Conservation (phyloP, 64 coral and sea anemone genomes). For the Stylophora pistillata region DNA sequence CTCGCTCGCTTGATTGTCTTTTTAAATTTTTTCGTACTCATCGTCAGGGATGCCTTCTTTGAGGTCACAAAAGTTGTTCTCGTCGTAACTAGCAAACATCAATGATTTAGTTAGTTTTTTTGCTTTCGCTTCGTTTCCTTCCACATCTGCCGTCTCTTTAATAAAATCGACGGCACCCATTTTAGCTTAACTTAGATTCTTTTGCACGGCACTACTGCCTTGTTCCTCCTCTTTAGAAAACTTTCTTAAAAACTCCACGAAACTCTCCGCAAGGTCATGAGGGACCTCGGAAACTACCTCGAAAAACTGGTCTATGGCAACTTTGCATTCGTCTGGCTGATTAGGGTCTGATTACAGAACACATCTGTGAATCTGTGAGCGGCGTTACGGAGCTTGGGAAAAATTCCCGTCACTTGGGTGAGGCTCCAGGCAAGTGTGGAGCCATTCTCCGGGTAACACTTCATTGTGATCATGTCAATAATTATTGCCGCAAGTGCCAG, state of each 20-base stretch:
- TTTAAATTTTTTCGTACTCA: conserved; percentile 24
- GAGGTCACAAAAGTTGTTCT: conserved; percentile 41
- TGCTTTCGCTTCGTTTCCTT: neutral
- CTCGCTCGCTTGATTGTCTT: conserved; percentile 32
- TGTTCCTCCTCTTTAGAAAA: no score
- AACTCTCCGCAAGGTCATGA: neutral
- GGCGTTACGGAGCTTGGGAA: neutral
- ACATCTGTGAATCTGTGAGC: neutral
- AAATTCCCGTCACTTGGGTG: neutral
- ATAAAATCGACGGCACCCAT: neutral
- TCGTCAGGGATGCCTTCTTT: neutral
- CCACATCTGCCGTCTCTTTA: neutral
- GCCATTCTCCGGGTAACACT: neutral
- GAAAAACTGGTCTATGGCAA: neutral
- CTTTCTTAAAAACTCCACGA: neutral
- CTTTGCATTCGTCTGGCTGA: conserved; percentile 13
- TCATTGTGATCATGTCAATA: neutral
- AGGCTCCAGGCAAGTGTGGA: neutral
- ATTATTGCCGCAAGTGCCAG: neutral
- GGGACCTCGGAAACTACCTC: neutral
- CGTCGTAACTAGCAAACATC: conserved; percentile 32
- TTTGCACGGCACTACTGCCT: neutral
- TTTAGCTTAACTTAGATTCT: neutral
- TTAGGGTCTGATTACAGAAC: no score
- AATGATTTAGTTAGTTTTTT: conserved; percentile 10